A percentile compares a stretch with the other conserved stretches of the same genome.
phyloP scores from a whole-genome alignment of 2,888 invertebrate species.

The Pseudococcus viburni region DNA sequence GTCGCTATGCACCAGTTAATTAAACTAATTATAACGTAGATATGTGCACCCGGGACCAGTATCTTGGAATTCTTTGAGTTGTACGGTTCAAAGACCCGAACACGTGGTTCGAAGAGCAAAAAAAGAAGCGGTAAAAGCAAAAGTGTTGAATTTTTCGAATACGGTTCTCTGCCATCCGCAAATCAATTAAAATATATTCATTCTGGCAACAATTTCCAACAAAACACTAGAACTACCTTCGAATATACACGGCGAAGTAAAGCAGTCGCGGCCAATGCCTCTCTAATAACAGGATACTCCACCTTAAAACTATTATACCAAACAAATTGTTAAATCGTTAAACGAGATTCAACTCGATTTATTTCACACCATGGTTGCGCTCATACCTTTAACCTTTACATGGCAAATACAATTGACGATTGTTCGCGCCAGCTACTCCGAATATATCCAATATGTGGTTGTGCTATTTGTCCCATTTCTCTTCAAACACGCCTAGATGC shows the following conservation, averaged over 20 bases:
- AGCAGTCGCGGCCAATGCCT: slow-evolving; percentile 51
- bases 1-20: slow-evolving; percentile 13
- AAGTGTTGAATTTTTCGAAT: slow-evolving; percentile 26
- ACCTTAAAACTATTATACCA: slow-evolving; percentile 57
- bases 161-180: not conserved
- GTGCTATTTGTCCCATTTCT: not conserved
- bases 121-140: slow-evolving; percentile 16
- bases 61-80: not conserved
- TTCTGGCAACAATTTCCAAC: slow-evolving; percentile 19
- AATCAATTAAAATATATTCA: slow-evolving; percentile 32
- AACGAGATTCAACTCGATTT: slow-evolving; percentile 50
- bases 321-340: slow-evolving; percentile 59
- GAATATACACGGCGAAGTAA: slow-evolving; percentile 11
- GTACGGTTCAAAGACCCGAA: slow-evolving; percentile 28
- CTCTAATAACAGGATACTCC: slow-evolving; percentile 63
- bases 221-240: slow-evolving; percentile 45
- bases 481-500: not conserved
- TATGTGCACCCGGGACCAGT: not conserved
- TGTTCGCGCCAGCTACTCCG: slow-evolving; percentile 34
- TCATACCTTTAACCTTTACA: slow-evolving; percentile 54
- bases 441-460: slow-evolving; percentile 15
- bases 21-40: slow-evolving; percentile 33
- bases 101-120: not conserved
- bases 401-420: slow-evolving; percentile 52
- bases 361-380: slow-evolving; percentile 42